phyloP scores from a whole-genome alignment of 2,888 invertebrate genomes.

The Drosophila neoperkinsi region DNA sequence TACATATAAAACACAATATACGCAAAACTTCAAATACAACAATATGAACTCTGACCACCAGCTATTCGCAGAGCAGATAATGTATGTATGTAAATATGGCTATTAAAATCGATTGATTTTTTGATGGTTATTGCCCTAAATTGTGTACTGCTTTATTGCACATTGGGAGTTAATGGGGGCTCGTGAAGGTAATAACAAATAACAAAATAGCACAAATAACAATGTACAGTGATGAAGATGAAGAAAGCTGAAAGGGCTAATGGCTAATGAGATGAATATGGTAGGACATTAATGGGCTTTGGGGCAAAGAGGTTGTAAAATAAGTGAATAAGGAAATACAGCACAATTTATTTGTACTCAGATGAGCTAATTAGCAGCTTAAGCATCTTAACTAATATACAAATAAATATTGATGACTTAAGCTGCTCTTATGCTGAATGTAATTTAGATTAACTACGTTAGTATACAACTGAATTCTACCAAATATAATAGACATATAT shows the following conservation, averaged over 20 bases:
- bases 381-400: constrained; percentile 38
- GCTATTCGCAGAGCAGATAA: constrained; percentile 14
- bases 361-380: constrained; percentile 49
- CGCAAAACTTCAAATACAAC: background rate
- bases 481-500: background rate
- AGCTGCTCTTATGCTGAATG: background rate
- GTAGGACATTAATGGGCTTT: background rate
- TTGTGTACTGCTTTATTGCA: constrained; percentile 24
- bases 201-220: constrained; percentile 57
- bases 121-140: constrained; percentile 45
- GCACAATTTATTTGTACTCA: constrained; percentile 4
- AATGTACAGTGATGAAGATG: constrained; percentile 57
- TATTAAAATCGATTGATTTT: constrained; percentile 70
- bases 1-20: too few species aligned
- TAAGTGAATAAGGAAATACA: constrained; percentile 12
- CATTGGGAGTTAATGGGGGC: constrained; percentile 38
- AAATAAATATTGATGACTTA: constrained; percentile 10
- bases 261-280: constrained; percentile 25
- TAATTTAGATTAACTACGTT: background rate
- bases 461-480: background rate
- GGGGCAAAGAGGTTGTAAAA: constrained; percentile 16
- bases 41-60: constrained; percentile 10
- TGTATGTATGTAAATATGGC: constrained; percentile 30
- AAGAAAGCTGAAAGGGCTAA: constrained; percentile 41
- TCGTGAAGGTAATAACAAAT: constrained; percentile 70